Evolutionary conservation across 2,888 invertebrate genomes (phyloP).

Genomic region (Rhodophaea formosa): DNA sequence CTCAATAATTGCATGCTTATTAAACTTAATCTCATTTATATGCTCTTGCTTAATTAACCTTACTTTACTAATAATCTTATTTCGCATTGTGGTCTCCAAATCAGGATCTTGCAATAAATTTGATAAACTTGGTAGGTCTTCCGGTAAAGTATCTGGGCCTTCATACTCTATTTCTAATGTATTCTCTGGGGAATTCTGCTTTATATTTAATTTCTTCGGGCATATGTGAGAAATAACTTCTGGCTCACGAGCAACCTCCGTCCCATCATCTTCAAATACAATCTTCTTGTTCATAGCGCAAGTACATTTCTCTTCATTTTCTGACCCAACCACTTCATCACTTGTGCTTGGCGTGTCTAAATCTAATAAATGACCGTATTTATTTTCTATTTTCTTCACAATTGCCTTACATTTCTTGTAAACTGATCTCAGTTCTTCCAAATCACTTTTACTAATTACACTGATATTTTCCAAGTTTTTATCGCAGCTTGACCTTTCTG

Average conservation of each 20-base stretch:
- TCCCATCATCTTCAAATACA: constrained; percentile 65
- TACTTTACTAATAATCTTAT: constrained; percentile 55
- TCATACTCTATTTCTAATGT: constrained; percentile 51
- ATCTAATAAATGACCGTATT: constrained; percentile 66
- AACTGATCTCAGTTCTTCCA: constrained; percentile 55
- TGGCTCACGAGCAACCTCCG: constrained; percentile 40
- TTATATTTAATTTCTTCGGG: constrained; percentile 37
- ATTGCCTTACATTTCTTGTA: constrained; percentile 63
- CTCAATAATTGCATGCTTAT: constrained; percentile 51
- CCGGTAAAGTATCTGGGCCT: constrained; percentile 43
- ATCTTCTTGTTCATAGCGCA: constrained; percentile 60
- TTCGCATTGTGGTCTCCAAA: constrained; percentile 43
- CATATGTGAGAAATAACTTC: constrained; percentile 52
- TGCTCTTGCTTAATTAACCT: constrained; percentile 47
- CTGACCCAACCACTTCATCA: background rate
- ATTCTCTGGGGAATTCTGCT: constrained; percentile 18
- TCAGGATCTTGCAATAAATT: constrained; percentile 46
- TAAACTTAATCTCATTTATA: constrained; percentile 50
- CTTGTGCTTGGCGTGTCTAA: background rate
- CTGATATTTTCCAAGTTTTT: constrained; percentile 20
- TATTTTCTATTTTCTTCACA: constrained; percentile 58
- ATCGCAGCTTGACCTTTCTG: constrained; percentile 20
- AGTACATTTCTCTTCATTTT: constrained; percentile 41
- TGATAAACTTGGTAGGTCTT: constrained; percentile 46
- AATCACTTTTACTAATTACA: constrained; percentile 47